Evolutionary conservation across 2,797 vertebrate genomes (phyloP).

Genomic region (Gymnothorax javanicus): DNA sequence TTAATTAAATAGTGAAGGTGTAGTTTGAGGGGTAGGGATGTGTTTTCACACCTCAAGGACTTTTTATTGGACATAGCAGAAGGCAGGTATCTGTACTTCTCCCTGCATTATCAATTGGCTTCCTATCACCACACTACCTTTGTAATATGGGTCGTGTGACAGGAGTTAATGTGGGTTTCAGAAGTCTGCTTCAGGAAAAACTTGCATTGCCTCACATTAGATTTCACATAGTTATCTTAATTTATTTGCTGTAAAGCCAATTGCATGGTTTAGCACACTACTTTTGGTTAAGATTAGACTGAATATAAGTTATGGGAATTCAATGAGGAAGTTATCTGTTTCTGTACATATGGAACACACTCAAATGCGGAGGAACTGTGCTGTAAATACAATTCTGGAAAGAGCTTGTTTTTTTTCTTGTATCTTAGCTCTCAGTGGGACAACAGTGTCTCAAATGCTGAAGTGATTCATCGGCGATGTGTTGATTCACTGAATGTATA

Average conservation of each 20-base stretch:
- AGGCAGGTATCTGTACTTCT: neutral
- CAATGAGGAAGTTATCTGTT: neutral
- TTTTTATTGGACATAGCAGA: neutral
- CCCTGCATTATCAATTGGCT: conserved; percentile 32
- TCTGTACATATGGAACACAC: neutral
- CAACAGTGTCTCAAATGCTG: neutral
- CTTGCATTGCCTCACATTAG: neutral
- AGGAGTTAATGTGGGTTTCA: conserved; percentile 12
- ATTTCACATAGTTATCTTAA: neutral
- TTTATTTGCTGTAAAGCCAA: conserved; percentile 63
- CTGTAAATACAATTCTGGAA: neutral
- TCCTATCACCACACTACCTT: neutral
- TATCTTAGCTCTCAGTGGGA: neutral
- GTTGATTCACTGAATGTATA: neutral
- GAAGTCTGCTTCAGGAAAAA: neutral
- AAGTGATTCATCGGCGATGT: neutral
- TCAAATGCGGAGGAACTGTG: neutral
- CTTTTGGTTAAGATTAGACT: neutral
- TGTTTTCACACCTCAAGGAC: neutral
- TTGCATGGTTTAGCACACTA: neutral
- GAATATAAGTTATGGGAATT: neutral
- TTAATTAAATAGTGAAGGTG: conserved; percentile 19
- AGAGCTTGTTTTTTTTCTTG: neutral
- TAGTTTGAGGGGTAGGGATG: neutral
- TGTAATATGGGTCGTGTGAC: conserved; percentile 11